Evolutionary conservation across 2,113 vertebrate genomes (phyloP).

Genomic region (Crotalus horridus): DNA sequence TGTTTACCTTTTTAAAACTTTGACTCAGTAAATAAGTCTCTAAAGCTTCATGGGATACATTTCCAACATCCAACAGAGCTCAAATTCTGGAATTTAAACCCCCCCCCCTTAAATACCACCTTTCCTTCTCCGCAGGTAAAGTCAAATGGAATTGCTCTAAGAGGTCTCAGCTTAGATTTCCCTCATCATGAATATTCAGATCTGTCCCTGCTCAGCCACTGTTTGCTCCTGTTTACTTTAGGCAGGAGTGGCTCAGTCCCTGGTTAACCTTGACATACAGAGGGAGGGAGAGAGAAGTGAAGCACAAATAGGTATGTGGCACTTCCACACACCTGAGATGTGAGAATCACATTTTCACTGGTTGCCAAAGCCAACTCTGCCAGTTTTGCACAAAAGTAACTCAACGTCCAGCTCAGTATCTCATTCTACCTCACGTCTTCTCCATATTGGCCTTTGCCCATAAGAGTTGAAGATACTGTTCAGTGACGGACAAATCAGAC

Average conservation of each 20-base stretch:
- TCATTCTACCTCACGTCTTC: neutral
- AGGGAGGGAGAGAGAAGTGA: conserved; percentile 5
- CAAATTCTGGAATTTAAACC: neutral
- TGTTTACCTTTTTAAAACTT: neutral
- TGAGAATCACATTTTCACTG: conserved; percentile 8
- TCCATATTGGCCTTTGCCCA: neutral
- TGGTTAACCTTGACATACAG: conserved; percentile 69
- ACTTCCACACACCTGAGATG: conserved; percentile 44
- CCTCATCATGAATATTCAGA: conserved; percentile 72
- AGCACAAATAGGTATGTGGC: conserved; percentile 31
- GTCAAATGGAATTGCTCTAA: neutral
- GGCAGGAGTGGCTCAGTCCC: conserved; percentile 66
- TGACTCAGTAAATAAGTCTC: neutral
- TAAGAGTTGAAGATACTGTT: neutral
- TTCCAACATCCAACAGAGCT: neutral
- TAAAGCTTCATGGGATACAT: no score
- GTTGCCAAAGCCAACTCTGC: neutral
- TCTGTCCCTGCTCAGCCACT: conserved; percentile 50
- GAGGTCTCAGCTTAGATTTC: conserved; percentile 41
- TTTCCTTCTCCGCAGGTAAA: conserved; percentile 24
- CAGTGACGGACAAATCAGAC: neutral
- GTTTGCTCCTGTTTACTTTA: conserved; percentile 63
- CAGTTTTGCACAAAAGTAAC: neutral
- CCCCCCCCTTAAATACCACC: neutral
- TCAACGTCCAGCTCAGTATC: neutral